Base-by-base conservation (phyloP, 1,140 invertebrate genomes). In the Bombus sibiricus region DNA sequence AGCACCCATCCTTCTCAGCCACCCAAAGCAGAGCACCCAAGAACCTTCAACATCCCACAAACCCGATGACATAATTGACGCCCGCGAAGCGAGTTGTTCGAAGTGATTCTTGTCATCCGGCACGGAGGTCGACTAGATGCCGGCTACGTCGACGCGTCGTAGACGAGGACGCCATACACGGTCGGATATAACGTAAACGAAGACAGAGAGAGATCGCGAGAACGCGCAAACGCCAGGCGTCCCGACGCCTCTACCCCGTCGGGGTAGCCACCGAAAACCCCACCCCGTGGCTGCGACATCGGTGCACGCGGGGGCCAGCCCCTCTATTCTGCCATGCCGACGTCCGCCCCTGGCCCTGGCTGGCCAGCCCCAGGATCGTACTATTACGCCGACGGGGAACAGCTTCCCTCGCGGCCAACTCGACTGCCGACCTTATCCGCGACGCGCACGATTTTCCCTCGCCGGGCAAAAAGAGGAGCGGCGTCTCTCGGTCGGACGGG, bases 141-240 rank as follows among this genome's bases (percentile, higher is more conserved):
- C 66, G 28, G 43, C 13, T n/a, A 32, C 37, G 75, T 76, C 62
- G 74, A 32, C 12, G 25, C 75, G 75, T 15, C 75, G 37, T 28
- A 32, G 66, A 81, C 59, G 59, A 66, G 37, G 75, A 25, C n/a
- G 15, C 25, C 8, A 15, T 37, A 62, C 59, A 47, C 4, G 12
- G 28, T 62, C 66, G 41, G 37, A 62, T 28, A 13, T 41, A 62
- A 25, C 28, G 53, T 10, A 34, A 43, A 39, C 41, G 68, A 89
- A 57, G 73, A 73, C 12, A 37, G 66, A 37, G 41, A 6, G 2
- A 1, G 1, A 32, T 28, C 62, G 37, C 59, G 76, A 37, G 25
- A 85, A 15, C 81, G 91, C 92, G 92, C 92, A 92, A 87, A 92
- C 92, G 92, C 90, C 88, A 53, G 66, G 82, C 88, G 90, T 88